These are phyloP conservation scores for Myotis brandtii DNA, from an alignment of 2,113 vertebrate species.

Conservation along the genomic window DNA sequence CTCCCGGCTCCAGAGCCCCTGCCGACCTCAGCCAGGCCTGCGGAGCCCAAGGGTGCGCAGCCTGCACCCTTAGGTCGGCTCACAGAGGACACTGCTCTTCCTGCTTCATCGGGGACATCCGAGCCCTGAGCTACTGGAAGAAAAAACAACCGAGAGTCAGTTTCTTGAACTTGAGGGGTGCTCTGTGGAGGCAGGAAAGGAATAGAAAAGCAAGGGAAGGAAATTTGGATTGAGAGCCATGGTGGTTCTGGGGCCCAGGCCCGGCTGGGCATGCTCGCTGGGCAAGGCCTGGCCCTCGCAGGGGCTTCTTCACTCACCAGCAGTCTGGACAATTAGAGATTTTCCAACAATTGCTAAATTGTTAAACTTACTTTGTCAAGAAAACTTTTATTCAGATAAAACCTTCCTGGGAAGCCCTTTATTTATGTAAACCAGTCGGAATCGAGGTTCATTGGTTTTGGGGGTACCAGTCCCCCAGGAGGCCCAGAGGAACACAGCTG, in stretches of 20 bases:
- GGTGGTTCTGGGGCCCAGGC: neutral
- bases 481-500: neutral
- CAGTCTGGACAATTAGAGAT: neutral
- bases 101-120: neutral
- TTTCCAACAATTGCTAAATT: neutral
- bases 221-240: accelerated
- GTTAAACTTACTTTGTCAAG: neutral
- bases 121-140: neutral
- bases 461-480: neutral
- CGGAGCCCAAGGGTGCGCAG: neutral
- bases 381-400: neutral
- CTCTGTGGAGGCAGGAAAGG: neutral
- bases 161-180: neutral
- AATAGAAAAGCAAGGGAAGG: neutral
- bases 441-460: neutral
- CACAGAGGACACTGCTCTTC: neutral
- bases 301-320: neutral
- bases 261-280: neutral
- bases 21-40: neutral
- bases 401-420: neutral
- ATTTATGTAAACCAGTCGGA: neutral
- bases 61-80: neutral
- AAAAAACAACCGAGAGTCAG: neutral
- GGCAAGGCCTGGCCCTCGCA: neutral
- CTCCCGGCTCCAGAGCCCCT: neutral